Base-by-base conservation (phyloP, 1,140 invertebrate species). In the Anoplophora glabripennis region DNA sequence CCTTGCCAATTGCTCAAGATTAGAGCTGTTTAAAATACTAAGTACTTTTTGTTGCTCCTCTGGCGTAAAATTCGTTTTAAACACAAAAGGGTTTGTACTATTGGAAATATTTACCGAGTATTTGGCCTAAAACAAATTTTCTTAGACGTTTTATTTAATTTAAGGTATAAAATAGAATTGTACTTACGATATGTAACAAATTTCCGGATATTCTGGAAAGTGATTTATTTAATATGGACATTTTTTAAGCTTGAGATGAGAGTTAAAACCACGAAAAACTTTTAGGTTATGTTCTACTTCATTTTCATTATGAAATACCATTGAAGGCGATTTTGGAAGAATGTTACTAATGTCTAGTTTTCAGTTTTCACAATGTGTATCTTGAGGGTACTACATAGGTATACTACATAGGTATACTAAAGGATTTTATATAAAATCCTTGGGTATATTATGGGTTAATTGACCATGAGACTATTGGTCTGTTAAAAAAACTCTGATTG, bases 1-100 rank as follows among this genome's bases (percentile, higher is more conserved):
- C 52, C 18, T 54, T 21, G 52, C 42, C 14, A 54, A 36, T 42
- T 44, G 28, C 11, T 21, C 21, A 9, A 34, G 10, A 33, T 42
- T 28, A 9, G 52, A 28, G n/a, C 34, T 41, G 15, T 54, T 54
- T 34, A 54, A 11, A 42, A 33, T 33, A 45, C 44, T 54, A 9
- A 54, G 44, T 3, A 54, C 33, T 14, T 44, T 54, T 28, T n/a
- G 42, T 41, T 41, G 34, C 21, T 54, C 52, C 9, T 54, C 52
- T 33, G 21, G 3, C 3, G 46, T 33, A 33, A 48, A 48, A 36
- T 33, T 48, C 4, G 5, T 12, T 48, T 33, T 21, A 33, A 36
- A 48, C 9, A 15, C 10, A 17, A 45, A 45, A 7, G 14, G 10
- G 4, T 45, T 17, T 10, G 15, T 33, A 33, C 21, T 15, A 33